Base-by-base conservation (phyloP, 2,797 vertebrate species). In the Tenualosa thibaudeaui region DNA sequence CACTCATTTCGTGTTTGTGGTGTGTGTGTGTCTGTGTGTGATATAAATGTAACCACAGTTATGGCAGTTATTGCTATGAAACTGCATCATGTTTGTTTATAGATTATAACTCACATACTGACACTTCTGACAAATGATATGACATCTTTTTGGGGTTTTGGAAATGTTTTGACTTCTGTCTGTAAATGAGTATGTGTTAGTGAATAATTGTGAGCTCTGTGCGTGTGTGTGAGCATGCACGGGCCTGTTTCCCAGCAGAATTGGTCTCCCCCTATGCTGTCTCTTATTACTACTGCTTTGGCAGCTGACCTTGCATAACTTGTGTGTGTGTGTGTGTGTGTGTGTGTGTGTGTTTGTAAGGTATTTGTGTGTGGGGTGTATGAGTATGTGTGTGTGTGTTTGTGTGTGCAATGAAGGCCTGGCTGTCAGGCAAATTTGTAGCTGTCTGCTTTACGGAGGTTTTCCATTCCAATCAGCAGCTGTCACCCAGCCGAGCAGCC, bases 341-440 rank as follows among this genome's bases (percentile, higher is more conserved):
- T 51, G 50, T 51, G 50, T 51, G 50, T 51, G 50, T 51, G 50
- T 56, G 54, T 56, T 13, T 56, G 54, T 56, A 13, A 17, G 5
- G 17, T 58, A 17, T 58, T 19, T 56, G 54, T 58, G 17, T 58
- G 54, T 58, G 54, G 19, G 19, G 54, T 58, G 17, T 58, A 17
- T 22, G 17, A 19, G 54, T 58, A 17, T 58, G 54, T 58, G 54
- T 58, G 54, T 58, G 19, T 22, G 54, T 58, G 54, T 58, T 17
- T 22, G 19, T 89, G 90, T 92, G 85, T 86, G 94, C 94, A 95
- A 95, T 90, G 90, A 94, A 94, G 94, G 91, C 92, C 81, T 93
- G 93, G 91, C 95, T 94, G 94, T 94, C 94, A 95, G 94, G 90
- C 91, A 95, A 94, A 94, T 96, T 94, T 94, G 94, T 94, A 93